Percentiles rank a stretch among this genome's conserved stretches.
Evolutionary conservation across 2,888 invertebrate genomes (phyloP).

Genomic region (Callyntrura guangdongensis): DNA sequence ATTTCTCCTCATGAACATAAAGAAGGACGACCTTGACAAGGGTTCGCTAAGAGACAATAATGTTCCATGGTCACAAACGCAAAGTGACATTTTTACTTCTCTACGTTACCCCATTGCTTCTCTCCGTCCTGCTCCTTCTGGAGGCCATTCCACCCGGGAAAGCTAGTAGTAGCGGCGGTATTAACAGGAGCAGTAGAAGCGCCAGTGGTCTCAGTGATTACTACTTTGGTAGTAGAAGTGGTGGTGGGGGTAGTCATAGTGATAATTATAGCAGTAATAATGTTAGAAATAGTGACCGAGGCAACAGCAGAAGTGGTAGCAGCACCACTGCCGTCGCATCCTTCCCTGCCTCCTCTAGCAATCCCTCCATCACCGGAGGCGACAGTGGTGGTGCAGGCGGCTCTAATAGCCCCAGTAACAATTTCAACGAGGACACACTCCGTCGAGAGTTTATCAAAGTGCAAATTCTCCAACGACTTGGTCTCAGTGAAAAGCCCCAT

Average conservation of each 20-base stretch:
- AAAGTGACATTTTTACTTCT: constrained; percentile 81
- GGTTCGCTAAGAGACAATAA: constrained; percentile 82
- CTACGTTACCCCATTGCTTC: constrained; percentile 69
- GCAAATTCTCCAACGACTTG: constrained; percentile 84
- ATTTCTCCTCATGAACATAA: constrained; percentile 75
- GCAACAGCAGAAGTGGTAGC: constrained; percentile 19
- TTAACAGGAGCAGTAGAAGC: constrained; percentile 15
- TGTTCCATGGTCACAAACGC: constrained; percentile 83
- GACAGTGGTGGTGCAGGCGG: background rate
- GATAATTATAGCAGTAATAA: constrained; percentile 35
- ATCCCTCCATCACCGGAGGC: background rate
- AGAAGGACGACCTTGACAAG: constrained; percentile 71
- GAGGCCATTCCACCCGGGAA: constrained; percentile 50
- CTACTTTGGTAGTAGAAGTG: constrained; percentile 47
- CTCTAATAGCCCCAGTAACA: background rate
- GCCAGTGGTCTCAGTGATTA: constrained; percentile 55
- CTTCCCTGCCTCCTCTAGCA: background rate
- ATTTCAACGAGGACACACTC: constrained; percentile 78
- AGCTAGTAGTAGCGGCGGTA: constrained; percentile 54
- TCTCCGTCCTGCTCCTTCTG: constrained; percentile 64
- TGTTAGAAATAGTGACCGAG: constrained; percentile 42
- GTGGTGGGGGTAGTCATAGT: constrained; percentile 43
- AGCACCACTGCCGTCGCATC: background rate
- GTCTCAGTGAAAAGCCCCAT: constrained; percentile 83
- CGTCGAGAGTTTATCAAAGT: constrained; percentile 84